These are phyloP conservation scores for Philereme transversata DNA, from an alignment of 2,888 invertebrate genomes.

Conservation along the genomic window DNA sequence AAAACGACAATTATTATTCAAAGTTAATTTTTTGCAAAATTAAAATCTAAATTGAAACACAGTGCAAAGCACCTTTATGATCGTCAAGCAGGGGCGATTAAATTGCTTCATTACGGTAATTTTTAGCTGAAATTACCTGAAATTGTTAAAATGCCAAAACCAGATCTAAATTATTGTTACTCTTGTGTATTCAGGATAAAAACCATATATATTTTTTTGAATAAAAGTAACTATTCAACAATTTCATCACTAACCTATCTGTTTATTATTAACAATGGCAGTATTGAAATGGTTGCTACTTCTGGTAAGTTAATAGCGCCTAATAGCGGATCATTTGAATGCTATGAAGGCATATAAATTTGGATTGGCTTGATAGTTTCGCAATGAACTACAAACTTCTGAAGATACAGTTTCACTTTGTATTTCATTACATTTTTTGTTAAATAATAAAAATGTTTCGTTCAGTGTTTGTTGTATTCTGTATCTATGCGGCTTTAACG, in stretches of 20 bases:
- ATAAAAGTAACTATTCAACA: background rate
- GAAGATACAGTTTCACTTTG: slow-evolving; percentile 12
- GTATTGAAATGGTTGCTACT: slow-evolving; percentile 22
- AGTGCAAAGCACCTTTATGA: no score
- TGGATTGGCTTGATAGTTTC: slow-evolving; percentile 24
- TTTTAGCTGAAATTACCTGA: no score
- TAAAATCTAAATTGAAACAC: no score
- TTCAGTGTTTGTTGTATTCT: slow-evolving; percentile 43
- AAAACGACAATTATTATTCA: no score
- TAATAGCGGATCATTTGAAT: slow-evolving; percentile 19
- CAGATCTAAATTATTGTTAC: no score
- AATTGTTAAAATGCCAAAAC: no score
- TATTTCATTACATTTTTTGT: background rate
- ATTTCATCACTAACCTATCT: slow-evolving; percentile 7
- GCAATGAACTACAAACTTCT: slow-evolving; percentile 32
- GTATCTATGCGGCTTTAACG: slow-evolving; percentile 45
- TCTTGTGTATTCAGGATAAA: no score
- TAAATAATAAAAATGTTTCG: slow-evolving; percentile 51
- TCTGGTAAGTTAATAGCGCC: slow-evolving; percentile 24
- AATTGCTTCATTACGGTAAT: no score
- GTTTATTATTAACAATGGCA: slow-evolving; percentile 30
- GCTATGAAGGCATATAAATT: slow-evolving; percentile 43
- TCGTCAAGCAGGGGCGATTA: no score
- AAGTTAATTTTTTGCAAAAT: no score
- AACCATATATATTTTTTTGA: no score